phyloP scores from a whole-genome alignment of 2,888 invertebrate species.

The Cryptocheilus praepositus region DNA sequence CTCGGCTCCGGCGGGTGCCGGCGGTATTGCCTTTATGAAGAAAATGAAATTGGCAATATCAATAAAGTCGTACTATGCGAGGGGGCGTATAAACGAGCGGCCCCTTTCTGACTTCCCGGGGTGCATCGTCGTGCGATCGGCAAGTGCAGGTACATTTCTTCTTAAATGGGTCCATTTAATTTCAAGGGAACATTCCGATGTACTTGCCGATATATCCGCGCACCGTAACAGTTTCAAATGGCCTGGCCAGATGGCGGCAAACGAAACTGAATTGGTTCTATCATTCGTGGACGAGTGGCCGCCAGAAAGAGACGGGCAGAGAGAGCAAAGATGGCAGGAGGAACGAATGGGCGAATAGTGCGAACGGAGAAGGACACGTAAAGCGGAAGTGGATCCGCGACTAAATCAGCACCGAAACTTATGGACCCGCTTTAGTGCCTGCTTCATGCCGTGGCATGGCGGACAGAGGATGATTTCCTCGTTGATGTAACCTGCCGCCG shows the following conservation, averaged over 20 bases:
- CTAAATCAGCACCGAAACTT: background rate
- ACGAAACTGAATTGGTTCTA: constrained; percentile 45
- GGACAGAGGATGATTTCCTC: background rate
- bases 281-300: constrained; percentile 24
- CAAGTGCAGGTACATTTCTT: constrained; percentile 36
- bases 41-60: constrained; percentile 53
- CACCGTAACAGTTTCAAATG: constrained; percentile 29
- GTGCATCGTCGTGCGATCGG: constrained; percentile 21
- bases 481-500: background rate
- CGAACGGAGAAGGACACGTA: background rate
- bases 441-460: background rate
- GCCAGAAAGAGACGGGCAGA: background rate
- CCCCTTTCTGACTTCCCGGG: background rate
- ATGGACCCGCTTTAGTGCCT: background rate
- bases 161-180: constrained; percentile 48
- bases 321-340: background rate
- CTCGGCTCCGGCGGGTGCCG: background rate
- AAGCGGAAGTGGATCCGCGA: background rate
- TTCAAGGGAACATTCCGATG: constrained; percentile 39
- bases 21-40: constrained; percentile 15
- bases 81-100: constrained; percentile 18
- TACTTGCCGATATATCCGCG: constrained; percentile 26
- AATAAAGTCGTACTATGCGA: constrained; percentile 35
- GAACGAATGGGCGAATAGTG: background rate
- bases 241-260: constrained; percentile 43